These are phyloP conservation scores for Apteryx mantelli DNA, from an alignment of 2,113 vertebrate species.

Conservation along the genomic window DNA sequence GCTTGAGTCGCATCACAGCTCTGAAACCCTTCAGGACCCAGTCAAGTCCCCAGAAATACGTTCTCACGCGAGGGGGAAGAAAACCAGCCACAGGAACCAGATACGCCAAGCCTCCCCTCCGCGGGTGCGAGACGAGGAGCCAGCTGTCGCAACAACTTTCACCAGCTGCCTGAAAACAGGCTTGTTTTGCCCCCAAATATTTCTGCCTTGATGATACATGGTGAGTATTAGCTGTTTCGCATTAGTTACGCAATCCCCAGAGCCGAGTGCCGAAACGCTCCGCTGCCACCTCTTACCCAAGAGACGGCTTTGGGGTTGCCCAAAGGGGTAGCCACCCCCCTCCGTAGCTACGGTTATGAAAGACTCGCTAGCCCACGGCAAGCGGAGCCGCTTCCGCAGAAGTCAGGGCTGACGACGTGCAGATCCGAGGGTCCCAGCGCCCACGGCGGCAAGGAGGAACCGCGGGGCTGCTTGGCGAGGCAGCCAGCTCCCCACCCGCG, in stretches of 20 bases:
- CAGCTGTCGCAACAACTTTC: neutral
- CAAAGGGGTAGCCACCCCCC: neutral
- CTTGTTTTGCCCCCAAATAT: neutral
- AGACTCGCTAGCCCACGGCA: rapidly evolving
- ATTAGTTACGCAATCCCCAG: neutral
- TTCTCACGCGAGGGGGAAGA: rapidly evolving
- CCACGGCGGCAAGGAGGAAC: neutral
- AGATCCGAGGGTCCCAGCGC: neutral
- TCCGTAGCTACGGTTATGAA: rapidly evolving
- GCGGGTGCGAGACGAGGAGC: neutral
- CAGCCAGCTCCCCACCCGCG: neutral
- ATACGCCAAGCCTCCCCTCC: neutral
- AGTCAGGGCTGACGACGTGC: rapidly evolving
- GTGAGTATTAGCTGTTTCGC: rapidly evolving
- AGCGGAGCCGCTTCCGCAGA: neutral
- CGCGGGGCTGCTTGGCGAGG: rapidly evolving
- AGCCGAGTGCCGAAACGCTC: neutral
- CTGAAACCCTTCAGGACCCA: neutral
- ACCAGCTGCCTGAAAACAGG: neutral
- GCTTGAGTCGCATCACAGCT: too few species aligned
- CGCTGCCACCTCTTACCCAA: neutral
- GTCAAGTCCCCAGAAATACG: rapidly evolving
- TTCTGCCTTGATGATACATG: neutral
- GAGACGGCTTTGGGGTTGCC: neutral
- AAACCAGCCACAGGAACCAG: neutral